Evolutionary conservation across 2,113 vertebrate genomes (phyloP).

Genomic region (Phrynosoma blainvillii): DNA sequence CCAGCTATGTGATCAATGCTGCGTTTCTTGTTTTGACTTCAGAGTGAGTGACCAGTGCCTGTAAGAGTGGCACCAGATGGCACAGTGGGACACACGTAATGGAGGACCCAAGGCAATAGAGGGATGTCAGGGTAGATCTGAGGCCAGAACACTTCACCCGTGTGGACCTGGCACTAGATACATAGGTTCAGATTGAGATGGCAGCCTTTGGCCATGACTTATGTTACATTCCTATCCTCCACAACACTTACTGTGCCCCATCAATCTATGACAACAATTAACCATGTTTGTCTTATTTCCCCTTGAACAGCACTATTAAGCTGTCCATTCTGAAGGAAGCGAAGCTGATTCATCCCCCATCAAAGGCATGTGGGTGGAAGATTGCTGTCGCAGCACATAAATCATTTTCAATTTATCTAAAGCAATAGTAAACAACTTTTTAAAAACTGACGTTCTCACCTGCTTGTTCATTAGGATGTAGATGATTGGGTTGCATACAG

Average conservation of each 20-base stretch:
- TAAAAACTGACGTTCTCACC: slow-evolving; percentile 63
- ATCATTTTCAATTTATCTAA: background rate
- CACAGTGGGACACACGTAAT: too few relatives aligned
- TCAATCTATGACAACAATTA: background rate
- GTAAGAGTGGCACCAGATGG: too few relatives aligned
- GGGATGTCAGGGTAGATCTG: too few relatives aligned
- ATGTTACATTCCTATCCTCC: too few relatives aligned
- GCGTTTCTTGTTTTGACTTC: too few relatives aligned
- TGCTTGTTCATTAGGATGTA: slow-evolving; percentile 89
- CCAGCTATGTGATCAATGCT: too few relatives aligned
- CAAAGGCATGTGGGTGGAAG: background rate
- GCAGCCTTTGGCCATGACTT: background rate
- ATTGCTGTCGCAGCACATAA: background rate
- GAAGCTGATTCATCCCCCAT: background rate
- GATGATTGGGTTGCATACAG: slow-evolving; percentile 86
- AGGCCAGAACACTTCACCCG: too few relatives aligned
- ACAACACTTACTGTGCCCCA: background rate
- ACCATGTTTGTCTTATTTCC: background rate
- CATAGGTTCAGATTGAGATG: background rate
- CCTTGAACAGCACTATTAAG: background rate
- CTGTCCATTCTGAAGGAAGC: background rate
- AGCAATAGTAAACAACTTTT: background rate
- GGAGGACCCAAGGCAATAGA: too few relatives aligned
- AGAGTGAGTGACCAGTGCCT: too few relatives aligned
- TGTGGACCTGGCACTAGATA: background rate